Percentiles rank a stretch among this genome's conserved stretches.
Conservation (phyloP, 2,888 invertebrate genomes). For the Patella depressa region DNA sequence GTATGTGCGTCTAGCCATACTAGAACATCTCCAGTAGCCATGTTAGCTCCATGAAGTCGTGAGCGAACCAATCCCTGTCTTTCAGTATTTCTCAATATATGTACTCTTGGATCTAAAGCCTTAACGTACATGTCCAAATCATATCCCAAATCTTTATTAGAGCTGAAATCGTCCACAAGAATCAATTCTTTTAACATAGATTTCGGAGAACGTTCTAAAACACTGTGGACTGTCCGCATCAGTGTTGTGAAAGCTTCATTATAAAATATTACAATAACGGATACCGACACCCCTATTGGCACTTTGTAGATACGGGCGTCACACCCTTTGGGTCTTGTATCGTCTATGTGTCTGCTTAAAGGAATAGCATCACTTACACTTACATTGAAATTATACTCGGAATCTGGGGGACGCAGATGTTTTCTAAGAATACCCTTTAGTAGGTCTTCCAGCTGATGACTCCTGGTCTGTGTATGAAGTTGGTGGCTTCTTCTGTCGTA, state of each 20-base stretch:
- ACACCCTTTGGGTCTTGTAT: slow-evolving; percentile 15
- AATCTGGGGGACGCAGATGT: slow-evolving; percentile 15
- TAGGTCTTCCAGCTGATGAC: not conserved
- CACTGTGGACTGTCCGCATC: slow-evolving; percentile 24
- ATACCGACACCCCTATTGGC: slow-evolving; percentile 11
- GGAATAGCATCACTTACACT: slow-evolving; percentile 16
- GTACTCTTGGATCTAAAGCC: slow-evolving; percentile 20
- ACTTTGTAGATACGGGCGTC: not conserved
- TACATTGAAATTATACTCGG: slow-evolving; percentile 18
- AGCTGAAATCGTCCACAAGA: slow-evolving; percentile 33
- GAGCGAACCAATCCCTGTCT: slow-evolving; percentile 27
- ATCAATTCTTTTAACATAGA: slow-evolving; percentile 27
- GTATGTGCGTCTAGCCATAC: slow-evolving; percentile 33
- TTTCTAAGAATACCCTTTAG: not conserved
- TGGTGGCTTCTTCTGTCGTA: too few species aligned
- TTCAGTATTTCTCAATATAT: slow-evolving; percentile 23
- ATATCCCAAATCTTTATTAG: slow-evolving; percentile 21
- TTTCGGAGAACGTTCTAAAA: slow-evolving; percentile 23
- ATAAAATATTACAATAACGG: slow-evolving; percentile 24
- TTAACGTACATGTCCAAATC: slow-evolving; percentile 23
- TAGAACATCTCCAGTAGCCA: slow-evolving; percentile 25
- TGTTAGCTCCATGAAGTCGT: slow-evolving; percentile 26
- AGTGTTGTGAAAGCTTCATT: slow-evolving; percentile 30
- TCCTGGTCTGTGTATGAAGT: too few species aligned
- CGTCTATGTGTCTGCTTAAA: slow-evolving; percentile 10